These are phyloP conservation scores for Eubasilissa regina DNA, from an alignment of 1,140 invertebrate genomes.

Conservation along the genomic window DNA sequence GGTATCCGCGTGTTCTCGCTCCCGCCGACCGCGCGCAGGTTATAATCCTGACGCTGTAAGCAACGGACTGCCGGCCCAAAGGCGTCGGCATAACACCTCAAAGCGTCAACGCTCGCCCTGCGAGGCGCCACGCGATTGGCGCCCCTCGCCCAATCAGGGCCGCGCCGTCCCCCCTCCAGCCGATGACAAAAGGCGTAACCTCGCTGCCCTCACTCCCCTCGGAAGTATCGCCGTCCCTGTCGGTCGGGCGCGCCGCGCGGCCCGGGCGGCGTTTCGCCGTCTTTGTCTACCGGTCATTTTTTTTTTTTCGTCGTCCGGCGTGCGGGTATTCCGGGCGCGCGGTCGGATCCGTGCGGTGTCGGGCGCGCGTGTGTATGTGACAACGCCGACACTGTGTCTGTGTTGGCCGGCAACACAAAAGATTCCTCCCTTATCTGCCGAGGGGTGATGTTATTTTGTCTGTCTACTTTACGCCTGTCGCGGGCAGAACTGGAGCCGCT, in stretches of 20 bases:
- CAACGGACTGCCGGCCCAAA: conserved; percentile 61
- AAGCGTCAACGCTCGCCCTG: conserved; percentile 66
- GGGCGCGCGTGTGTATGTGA: conserved; percentile 3
- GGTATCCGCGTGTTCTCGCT: conserved; percentile 58
- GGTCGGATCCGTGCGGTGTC: neutral
- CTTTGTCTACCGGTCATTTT: conserved; percentile 27
- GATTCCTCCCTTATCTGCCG: neutral
- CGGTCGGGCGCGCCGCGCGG: neutral
- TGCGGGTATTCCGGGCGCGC: neutral
- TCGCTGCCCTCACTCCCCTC: conserved; percentile 2
- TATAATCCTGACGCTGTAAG: conserved; percentile 65
- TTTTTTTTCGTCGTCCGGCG: neutral
- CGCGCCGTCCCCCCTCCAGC: conserved; percentile 55
- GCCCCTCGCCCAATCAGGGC: conserved; percentile 61
- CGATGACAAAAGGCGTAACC: conserved; percentile 40
- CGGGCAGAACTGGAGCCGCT: neutral
- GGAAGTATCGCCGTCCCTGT: neutral
- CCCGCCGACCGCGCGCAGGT: conserved; percentile 65
- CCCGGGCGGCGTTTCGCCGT: no score
- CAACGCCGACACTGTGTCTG: neutral
- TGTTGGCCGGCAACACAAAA: neutral
- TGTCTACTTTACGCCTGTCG: neutral
- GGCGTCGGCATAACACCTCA: conserved; percentile 59
- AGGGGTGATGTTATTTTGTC: neutral
- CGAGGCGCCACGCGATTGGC: conserved; percentile 72